Evolutionary conservation across 2,888 invertebrate species (phyloP).

Genomic region (Rotaria magnacalcarata): DNA sequence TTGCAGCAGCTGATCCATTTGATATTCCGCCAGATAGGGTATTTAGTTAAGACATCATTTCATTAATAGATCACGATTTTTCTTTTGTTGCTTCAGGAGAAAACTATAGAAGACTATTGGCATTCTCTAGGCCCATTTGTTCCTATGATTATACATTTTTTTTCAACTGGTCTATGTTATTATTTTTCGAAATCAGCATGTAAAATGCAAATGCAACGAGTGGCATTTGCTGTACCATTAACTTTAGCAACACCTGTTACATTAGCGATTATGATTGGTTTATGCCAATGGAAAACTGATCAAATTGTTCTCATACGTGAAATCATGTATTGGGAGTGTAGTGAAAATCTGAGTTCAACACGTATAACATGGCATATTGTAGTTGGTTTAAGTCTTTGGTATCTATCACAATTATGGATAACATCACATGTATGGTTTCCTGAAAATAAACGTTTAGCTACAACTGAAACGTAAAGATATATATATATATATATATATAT

Average conservation of each 20-base stretch:
- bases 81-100: conserved; percentile 27
- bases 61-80: neutral
- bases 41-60: neutral
- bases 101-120: conserved; percentile 47
- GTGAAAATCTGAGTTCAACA: conserved; percentile 36
- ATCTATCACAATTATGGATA: conserved; percentile 91
- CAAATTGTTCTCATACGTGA: conserved; percentile 43
- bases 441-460: conserved; percentile 88
- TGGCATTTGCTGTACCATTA: conserved; percentile 51
- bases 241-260: conserved; percentile 50
- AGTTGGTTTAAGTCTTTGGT: conserved; percentile 64
- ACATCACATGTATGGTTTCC: conserved; percentile 95
- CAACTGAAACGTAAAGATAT: conserved; percentile 74
- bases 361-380: conserved; percentile 45
- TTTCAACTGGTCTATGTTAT: conserved; percentile 79
- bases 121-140: conserved; percentile 44
- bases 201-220: conserved; percentile 72
- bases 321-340: conserved; percentile 46
- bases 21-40: neutral
- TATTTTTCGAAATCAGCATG: conserved; percentile 91
- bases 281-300: conserved; percentile 42
- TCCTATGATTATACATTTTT: conserved; percentile 68
- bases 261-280: conserved; percentile 47
- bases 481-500: neutral
- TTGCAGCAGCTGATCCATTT: neutral